Evolutionary conservation across 2,888 invertebrate genomes (phyloP), one percentile per base, ranked within the genome.

Genomic region (Brachylomia viminalis): DNA sequence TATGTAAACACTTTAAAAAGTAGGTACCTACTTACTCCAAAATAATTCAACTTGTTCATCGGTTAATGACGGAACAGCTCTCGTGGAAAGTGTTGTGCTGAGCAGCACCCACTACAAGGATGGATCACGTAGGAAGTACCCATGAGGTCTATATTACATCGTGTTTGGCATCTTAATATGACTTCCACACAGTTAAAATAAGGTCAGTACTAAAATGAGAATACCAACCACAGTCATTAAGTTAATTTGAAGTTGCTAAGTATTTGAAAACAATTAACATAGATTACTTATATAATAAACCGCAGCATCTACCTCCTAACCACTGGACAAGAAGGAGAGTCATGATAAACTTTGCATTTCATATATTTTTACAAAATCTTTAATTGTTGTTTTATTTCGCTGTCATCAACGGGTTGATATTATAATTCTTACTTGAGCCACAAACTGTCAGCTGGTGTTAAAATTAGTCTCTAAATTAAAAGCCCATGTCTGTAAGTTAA

Each of bases 401-500:
- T 65, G 27, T 47, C 27, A 30, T 15, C 45, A 30, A 7, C 20
- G 13, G 13, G 45, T 27, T 65, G 20, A 13, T 47, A 47, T 45
- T 33, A 69, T 45, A 56, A 70, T 33, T 56, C 20, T 20, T 10
- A 45, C n/a, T 56, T 47, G 72, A 38, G n/a, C 20, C 45, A 71
- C 30, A 71, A 20, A 47, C 13, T 42, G 23, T 42, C 30, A 13
- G 17, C 17, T 73, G 23, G 6, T 59, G 13, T 38, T 66, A 33
- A 47, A 62, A 15, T 8, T 38, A 23, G 2, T 47, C 0, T 30
- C 11, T 30, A 38, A 17, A 64, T 76, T 49, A 54, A 52, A 62
- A 54, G n/a, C 17, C 4, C 47, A 6, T 47, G 17, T 64, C 38
- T 75, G 61, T 3, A 75, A 75, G 64, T 38, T 62, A 64, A 76